Base-by-base conservation (phyloP, 2,888 invertebrate genomes). In the Epirrita christyi region DNA sequence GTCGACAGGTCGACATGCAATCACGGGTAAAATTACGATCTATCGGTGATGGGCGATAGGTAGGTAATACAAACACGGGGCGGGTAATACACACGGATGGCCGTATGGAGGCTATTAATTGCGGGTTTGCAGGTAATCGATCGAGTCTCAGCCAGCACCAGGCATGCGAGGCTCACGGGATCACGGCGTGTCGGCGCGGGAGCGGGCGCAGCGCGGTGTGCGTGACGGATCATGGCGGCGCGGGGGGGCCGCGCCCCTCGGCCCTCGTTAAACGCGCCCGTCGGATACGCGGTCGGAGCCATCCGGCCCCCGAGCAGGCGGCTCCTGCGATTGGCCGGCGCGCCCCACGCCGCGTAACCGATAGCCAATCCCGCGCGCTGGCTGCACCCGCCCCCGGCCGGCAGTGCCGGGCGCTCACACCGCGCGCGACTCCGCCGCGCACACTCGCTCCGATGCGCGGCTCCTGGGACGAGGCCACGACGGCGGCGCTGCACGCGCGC, bases 401-500 rank as follows among this genome's bases (percentile, higher is more conserved):
- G 62, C 67, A 59, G 63, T 68, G 65, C 64, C 66, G 64, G 66
- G 70, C 76, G 85, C 79, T 80, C 86, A 86, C 75, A 83, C 70
- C 79, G 78, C 85, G 85, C 84, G 84, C 82, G 85, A 85, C 85
- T 78, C 78, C 80, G 86, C 75, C 86, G 90, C 90, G 90, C 90
- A 86, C 90, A 88, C 86, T 89, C 90, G 91, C 86, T 81, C 83
- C 89, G 89, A 91, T 91, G 91, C 91, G 90, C 86, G 91, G 90
- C 88, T 90, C 90, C 83, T 89, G 91, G 91, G 91, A 90, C 88
- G 91, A 91, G 87, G 85, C 85, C 83, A 86, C 88, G 79, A 88
- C 90, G 90, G 91, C 88, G 88, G 91, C 90, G 93, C 94, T 98
- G 83, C 94, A 98, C 81, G 98, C 97, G 78, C 94, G 98, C 86